phyloP scores from a whole-genome alignment of 2,888 invertebrate species.

The Drosophila demipolita region DNA sequence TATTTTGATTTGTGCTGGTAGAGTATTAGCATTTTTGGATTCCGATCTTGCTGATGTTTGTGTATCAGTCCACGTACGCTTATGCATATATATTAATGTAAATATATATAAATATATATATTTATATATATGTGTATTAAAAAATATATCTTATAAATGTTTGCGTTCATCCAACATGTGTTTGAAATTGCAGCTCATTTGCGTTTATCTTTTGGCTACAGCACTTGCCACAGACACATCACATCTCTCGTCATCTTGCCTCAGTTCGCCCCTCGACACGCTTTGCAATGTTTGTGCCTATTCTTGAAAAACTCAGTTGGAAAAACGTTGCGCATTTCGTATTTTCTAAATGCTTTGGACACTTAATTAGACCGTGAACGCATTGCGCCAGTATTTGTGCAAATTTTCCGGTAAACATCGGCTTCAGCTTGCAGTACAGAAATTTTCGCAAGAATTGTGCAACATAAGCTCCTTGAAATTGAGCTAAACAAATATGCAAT shows the following conservation, averaged over 20 bases:
- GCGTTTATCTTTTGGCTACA: constrained; percentile 47
- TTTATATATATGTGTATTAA: constrained; percentile 7
- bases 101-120: constrained; percentile 8
- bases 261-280: not conserved
- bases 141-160: constrained; percentile 22
- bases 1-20: constrained; percentile 70
- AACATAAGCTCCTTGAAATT: not conserved
- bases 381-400: constrained; percentile 27
- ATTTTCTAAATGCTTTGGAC: constrained; percentile 55
- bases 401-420: constrained; percentile 18
- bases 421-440: not conserved
- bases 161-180: constrained; percentile 72
- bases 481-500: not conserved
- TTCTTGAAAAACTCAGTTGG: constrained; percentile 50
- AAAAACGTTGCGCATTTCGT: constrained; percentile 60
- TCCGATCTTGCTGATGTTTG: constrained; percentile 35
- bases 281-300: constrained; percentile 49
- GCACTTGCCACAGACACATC: constrained; percentile 26
- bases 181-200: constrained; percentile 67
- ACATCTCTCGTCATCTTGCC: not conserved
- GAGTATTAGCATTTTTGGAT: constrained; percentile 71
- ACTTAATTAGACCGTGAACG: constrained; percentile 51
- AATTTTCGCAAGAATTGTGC: not conserved
- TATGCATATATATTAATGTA: not conserved
- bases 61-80: constrained; percentile 3